Conservation (phyloP, 2,888 invertebrate genomes). For the Aleiodes testaceus region DNA sequence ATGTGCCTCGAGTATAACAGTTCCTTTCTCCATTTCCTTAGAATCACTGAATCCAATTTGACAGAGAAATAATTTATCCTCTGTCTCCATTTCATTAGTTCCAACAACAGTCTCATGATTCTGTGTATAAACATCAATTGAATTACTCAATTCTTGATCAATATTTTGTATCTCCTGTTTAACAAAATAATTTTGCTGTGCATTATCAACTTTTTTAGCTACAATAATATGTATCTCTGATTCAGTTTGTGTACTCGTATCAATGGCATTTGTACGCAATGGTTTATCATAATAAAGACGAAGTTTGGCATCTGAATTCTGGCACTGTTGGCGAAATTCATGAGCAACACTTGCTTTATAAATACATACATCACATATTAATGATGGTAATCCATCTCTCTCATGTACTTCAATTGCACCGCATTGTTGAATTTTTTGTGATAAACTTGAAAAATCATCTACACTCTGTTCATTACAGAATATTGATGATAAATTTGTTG, state of each 20-base stretch:
- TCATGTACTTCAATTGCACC: constrained; percentile 69
- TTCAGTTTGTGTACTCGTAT: constrained; percentile 68
- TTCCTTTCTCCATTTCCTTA: constrained; percentile 50
- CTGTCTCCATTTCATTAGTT: constrained; percentile 43
- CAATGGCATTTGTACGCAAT: constrained; percentile 58
- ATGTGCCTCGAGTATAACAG: constrained; percentile 39
- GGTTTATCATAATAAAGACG: constrained; percentile 69
- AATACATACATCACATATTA: constrained; percentile 68
- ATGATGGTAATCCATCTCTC: constrained; percentile 69
- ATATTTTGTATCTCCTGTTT: constrained; percentile 64
- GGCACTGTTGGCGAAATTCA: constrained; percentile 70
- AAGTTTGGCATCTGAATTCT: constrained; percentile 67
- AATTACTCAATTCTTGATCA: constrained; percentile 52
- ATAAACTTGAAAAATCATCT: constrained; percentile 58
- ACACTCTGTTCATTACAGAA: constrained; percentile 63
- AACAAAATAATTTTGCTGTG: constrained; percentile 62
- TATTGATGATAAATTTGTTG: constrained; percentile 65
- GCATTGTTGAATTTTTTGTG: constrained; percentile 68
- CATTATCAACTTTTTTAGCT: constrained; percentile 56
- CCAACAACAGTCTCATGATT: constrained; percentile 42
- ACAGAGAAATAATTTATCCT: constrained; percentile 59
- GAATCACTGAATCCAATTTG: constrained; percentile 53
- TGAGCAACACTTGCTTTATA: constrained; percentile 70
- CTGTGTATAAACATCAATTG: constrained; percentile 59
- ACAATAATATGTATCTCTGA: constrained; percentile 59